Evolutionary conservation across 2,797 vertebrate species (phyloP), one percentile per base, ranked within the genome.

Genomic region (Halcyon smyrnensis): DNA sequence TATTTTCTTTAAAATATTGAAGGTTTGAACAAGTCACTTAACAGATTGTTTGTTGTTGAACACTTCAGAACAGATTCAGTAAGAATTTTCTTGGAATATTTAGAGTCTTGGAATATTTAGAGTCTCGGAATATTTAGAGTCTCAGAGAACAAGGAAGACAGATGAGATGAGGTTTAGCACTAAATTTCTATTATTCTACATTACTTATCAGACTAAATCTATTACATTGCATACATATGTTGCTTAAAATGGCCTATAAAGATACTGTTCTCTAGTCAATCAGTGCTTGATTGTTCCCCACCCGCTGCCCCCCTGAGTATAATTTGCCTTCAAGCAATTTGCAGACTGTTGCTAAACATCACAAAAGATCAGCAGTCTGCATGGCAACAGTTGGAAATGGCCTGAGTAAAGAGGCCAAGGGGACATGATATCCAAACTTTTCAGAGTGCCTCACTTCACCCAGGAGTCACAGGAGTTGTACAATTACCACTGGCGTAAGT

Each of bases 321-420:
- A 69, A 92, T 88, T 83, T 85, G 59, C 84, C 65, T 87, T 46
- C 32, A 12, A 93, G 65, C 50, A 50, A 90, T 94, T 92, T 89
- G 71, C 95, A 96, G 76, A 62, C 69, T 85, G 84, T 94, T 96
- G 80, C 77, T 94, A 92, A 94, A 91, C 68, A 32, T 39, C 46
- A 48, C 34, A 77, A 53, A 96, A 93, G 51, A 85, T 95, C 81
- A 93, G 83, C 79, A 85, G 46, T 54, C 48, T 74, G 20, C 62
- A 48, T 8, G 54, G 27, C 57, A 78, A 45, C 60, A 87, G 65
- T 36, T 75, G 79, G 63, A 70, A 79, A 76, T 8, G 54, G 32
- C 28, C 54, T 56, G 46, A n/a, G 20, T 41, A 67, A 92, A 87
- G 51, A 92, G 34, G 54, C 81, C 75, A 73, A 5, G 9, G 32